Percentiles rank a stretch among this genome's conserved stretches.
phyloP scores from a whole-genome alignment of 2,888 invertebrate genomes.

The Diachrysia chrysitis region DNA sequence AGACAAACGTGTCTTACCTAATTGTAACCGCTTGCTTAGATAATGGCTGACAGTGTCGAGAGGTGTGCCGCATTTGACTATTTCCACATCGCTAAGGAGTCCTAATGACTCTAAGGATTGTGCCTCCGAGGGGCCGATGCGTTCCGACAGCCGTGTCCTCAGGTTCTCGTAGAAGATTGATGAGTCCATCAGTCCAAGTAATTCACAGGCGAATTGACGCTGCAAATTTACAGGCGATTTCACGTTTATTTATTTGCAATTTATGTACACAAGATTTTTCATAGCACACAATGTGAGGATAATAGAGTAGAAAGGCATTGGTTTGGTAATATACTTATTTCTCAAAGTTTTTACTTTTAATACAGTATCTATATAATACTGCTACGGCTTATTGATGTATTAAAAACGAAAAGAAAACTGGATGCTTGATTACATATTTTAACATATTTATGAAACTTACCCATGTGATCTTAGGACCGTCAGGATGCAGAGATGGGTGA shows the following conservation, averaged over 20 bases:
- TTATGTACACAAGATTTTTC: not conserved
- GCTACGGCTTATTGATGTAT: too few relatives aligned
- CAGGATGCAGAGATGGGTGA: constrained; percentile 97
- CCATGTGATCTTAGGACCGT: constrained; percentile 99
- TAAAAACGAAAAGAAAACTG: not conserved
- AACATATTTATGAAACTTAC: constrained; percentile 83
- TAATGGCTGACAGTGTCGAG: constrained; percentile 98
- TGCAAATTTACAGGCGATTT: too few relatives aligned
- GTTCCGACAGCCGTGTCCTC: constrained; percentile 94
- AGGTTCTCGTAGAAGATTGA: constrained; percentile 98
- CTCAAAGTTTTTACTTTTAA: too few relatives aligned
- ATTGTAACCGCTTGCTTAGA: constrained; percentile 93
- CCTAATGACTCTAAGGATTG: constrained; percentile 96
- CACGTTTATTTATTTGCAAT: too few relatives aligned
- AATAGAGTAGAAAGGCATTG: too few relatives aligned
- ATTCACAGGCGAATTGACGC: constrained; percentile 95
- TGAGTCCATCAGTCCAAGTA: constrained; percentile 94
- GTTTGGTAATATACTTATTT: too few relatives aligned
- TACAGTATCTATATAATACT: too few relatives aligned
- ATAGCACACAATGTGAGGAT: not conserved
- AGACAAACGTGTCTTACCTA: constrained; percentile 88
- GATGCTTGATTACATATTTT: too few relatives aligned
- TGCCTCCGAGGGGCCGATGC: constrained; percentile 92
- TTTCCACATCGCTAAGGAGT: constrained; percentile 94
- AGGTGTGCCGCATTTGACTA: constrained; percentile 95